Percentiles rank a stretch among this genome's conserved stretches.
phyloP scores from a whole-genome alignment of 1,140 invertebrate genomes.

The Cyclina sinensis region DNA sequence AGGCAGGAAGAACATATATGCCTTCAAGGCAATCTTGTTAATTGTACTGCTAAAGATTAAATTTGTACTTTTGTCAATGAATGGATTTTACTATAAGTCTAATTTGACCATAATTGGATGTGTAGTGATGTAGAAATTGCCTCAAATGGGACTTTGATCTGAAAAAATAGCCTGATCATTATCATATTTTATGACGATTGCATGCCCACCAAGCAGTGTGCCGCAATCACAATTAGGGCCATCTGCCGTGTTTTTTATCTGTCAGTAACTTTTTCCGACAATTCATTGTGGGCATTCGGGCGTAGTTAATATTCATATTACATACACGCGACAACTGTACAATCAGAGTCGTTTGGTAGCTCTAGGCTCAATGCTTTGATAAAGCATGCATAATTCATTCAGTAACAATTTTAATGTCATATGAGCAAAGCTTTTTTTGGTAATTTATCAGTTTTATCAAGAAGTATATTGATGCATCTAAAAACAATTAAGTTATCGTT shows the following conservation, averaged over 20 bases:
- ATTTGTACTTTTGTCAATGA: background rate
- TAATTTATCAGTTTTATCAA: slow-evolving; percentile 48
- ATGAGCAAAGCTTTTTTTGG: slow-evolving; percentile 15
- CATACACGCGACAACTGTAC: slow-evolving; percentile 50
- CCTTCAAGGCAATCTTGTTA: background rate
- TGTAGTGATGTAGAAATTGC: slow-evolving; percentile 15
- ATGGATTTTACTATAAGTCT: background rate
- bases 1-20: too few relatives aligned
- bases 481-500: slow-evolving; percentile 20
- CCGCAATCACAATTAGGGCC: slow-evolving; percentile 35
- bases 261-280: slow-evolving; percentile 22
- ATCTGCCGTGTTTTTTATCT: slow-evolving; percentile 59
- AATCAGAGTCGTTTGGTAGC: slow-evolving; percentile 5
- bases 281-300: slow-evolving; percentile 20
- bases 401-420: slow-evolving; percentile 39
- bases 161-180: slow-evolving; percentile 17
- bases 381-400: slow-evolving; percentile 44
- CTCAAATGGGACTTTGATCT: background rate
- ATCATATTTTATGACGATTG: slow-evolving; percentile 39
- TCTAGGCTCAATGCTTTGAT: slow-evolving; percentile 15
- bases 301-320: slow-evolving; percentile 55
- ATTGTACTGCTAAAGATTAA: background rate
- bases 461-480: background rate
- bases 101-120: slow-evolving; percentile 38
- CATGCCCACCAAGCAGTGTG: slow-evolving; percentile 11